Conservation (phyloP, 1,140 invertebrate species). For the Phenacoccus solenopsis region DNA sequence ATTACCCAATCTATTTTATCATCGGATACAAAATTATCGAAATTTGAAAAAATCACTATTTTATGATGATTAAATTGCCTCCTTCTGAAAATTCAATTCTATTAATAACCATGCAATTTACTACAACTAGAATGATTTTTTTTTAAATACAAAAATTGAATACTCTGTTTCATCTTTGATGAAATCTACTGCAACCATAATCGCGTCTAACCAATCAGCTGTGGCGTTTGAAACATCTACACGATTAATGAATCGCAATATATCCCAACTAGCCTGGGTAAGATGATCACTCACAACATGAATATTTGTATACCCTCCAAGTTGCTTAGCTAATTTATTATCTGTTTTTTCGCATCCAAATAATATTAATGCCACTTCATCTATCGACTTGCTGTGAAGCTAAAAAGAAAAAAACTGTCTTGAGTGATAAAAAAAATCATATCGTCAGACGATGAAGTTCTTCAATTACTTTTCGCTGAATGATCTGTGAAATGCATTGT, state of each 20-base stretch:
- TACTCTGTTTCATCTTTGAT: background rate
- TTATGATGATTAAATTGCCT: background rate
- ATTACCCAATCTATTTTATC: background rate
- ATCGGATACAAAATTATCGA: background rate
- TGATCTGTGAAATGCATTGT: background rate
- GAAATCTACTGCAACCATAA: background rate
- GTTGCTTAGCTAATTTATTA: background rate
- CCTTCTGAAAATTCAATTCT: background rate
- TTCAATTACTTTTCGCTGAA: background rate
- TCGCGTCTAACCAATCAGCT: background rate
- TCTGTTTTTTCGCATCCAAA: slow-evolving; percentile 7
- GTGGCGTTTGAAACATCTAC: background rate
- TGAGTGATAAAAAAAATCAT: background rate
- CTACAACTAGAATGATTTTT: too few relatives aligned
- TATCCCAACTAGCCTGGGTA: background rate
- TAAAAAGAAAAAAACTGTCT: background rate
- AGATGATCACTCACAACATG: background rate
- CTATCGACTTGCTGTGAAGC: background rate
- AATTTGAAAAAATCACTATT: slow-evolving; percentile 4
- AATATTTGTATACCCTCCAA: background rate
- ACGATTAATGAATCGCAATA: background rate
- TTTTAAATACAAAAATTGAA: background rate
- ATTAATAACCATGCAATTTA: background rate
- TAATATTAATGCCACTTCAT: background rate
- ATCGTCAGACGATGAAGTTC: background rate